phyloP scores from a whole-genome alignment of 2,888 invertebrate genomes.

The Cheilosia scutellata region DNA sequence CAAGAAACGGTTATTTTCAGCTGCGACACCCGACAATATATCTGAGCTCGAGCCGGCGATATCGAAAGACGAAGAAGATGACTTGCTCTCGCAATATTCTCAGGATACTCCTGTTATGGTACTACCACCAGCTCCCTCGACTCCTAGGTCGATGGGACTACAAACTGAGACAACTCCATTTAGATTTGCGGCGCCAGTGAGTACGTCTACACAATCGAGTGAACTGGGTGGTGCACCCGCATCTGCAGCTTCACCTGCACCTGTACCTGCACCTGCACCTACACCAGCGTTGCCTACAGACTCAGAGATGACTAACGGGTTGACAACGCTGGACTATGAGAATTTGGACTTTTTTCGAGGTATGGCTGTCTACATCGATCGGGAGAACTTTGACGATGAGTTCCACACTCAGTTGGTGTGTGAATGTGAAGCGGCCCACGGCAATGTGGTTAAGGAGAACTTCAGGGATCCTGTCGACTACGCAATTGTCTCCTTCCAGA shows the following conservation, averaged over 20 bases:
- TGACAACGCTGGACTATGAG: conserved; percentile 81
- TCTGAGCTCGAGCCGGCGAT: conserved; percentile 38
- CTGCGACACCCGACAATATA: conserved; percentile 42
- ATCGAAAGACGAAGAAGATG: conserved; percentile 75
- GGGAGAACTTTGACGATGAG: conserved; percentile 84
- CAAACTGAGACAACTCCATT: conserved; percentile 14
- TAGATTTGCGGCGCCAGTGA: conserved; percentile 26
- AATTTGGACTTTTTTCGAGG: conserved; percentile 81
- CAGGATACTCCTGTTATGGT: conserved; percentile 79
- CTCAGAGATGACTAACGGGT: conserved; percentile 77
- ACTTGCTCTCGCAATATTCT: conserved; percentile 81
- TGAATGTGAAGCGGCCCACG: conserved; percentile 86
- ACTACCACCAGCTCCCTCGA: conserved; percentile 81
- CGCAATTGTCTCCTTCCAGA: conserved; percentile 86
- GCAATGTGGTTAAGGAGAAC: conserved; percentile 84
- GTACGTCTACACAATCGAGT: conserved; percentile 32
- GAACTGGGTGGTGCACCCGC: background rate
- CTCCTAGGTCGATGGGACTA: conserved; percentile 9
- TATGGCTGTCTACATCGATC: conserved; percentile 83
- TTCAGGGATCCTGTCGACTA: conserved; percentile 87
- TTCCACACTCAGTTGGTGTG: conserved; percentile 83
- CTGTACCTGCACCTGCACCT: conserved; percentile 8
- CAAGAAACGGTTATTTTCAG: conserved; percentile 80
- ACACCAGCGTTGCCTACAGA: conserved; percentile 62
- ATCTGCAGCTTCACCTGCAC: background rate